Percentiles rank a stretch among this genome's conserved stretches.
Evolutionary conservation across 1,140 invertebrate species (phyloP).

Genomic region (Listronotus bonariensis): DNA sequence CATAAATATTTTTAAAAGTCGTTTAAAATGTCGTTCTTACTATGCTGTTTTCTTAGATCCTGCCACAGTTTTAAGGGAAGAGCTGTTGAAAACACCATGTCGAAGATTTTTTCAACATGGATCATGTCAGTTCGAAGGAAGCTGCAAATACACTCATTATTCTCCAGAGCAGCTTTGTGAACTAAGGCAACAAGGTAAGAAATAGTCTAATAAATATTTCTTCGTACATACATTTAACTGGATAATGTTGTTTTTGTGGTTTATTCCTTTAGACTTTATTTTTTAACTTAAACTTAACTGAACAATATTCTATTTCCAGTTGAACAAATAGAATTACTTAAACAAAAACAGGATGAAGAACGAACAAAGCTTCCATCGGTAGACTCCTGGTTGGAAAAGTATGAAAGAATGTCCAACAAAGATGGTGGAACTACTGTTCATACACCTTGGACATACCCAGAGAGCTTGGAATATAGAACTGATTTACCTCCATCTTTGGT

Average conservation of each 20-base stretch:
- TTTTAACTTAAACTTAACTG: no score
- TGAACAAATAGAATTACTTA: conserved; percentile 43
- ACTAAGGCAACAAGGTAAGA: conserved; percentile 61
- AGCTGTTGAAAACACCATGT: conserved; percentile 64
- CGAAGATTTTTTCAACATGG: conserved; percentile 60
- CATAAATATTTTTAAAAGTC: neutral
- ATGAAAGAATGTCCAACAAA: conserved; percentile 52
- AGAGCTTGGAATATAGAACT: conserved; percentile 56
- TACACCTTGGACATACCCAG: conserved; percentile 61
- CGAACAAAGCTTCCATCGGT: conserved; percentile 53
- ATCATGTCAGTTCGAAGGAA: conserved; percentile 65
- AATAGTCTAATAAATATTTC: neutral
- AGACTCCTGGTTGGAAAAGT: conserved; percentile 57
- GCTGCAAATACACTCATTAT: conserved; percentile 69
- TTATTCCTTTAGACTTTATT: no score
- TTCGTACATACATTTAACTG: no score
- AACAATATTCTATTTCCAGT: conserved; percentile 46
- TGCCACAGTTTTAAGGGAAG: conserved; percentile 63
- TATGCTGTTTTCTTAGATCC: conserved; percentile 58
- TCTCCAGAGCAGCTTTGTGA: conserved; percentile 61
- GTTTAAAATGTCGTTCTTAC: neutral
- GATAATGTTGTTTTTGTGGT: no score
- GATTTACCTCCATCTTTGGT: conserved; percentile 65
- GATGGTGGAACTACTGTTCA: conserved; percentile 53
- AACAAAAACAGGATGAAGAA: conserved; percentile 39